phyloP scores from a whole-genome alignment of 2,888 invertebrate genomes.

The Hymenopus coronatus region DNA sequence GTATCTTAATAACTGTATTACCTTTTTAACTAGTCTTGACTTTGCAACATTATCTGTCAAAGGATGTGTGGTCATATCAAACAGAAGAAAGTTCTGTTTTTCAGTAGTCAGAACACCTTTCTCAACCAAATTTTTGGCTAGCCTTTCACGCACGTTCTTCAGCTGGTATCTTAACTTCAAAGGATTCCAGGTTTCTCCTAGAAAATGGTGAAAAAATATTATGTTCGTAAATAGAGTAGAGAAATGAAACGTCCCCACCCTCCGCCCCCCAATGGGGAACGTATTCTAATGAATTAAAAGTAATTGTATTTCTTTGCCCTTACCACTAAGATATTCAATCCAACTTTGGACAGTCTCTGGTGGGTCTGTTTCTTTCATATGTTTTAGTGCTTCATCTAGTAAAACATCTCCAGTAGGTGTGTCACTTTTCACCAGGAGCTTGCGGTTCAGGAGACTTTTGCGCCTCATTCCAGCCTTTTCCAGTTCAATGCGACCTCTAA shows the following conservation, averaged over 20 bases:
- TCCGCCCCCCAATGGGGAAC: too few relatives aligned
- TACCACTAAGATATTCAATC: conserved; percentile 99
- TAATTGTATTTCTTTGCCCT: conserved; percentile 27
- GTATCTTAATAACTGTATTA: conserved; percentile 42
- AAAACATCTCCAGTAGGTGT: conserved; percentile 96
- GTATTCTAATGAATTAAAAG: background rate
- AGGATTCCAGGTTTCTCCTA: conserved; percentile 99
- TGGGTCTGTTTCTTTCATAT: conserved; percentile 97
- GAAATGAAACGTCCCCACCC: background rate
- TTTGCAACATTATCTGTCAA: conserved; percentile 93
- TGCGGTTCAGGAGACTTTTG: conserved; percentile 84
- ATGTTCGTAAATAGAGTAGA: background rate
- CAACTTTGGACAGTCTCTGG: conserved; percentile 97
- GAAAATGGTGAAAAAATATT: conserved; percentile 32
- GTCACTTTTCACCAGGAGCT: conserved; percentile 78
- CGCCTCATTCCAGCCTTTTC: conserved; percentile 96
- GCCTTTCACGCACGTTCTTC: conserved; percentile 96
- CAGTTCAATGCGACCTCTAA: conserved; percentile 92
- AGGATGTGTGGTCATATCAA: conserved; percentile 99
- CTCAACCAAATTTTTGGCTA: conserved; percentile 98
- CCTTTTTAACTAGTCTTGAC: conserved; percentile 94
- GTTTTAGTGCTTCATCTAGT: conserved; percentile 91
- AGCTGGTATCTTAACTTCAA: conserved; percentile 96
- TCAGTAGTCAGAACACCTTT: conserved; percentile 99
- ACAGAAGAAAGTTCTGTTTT: conserved; percentile 98